These are phyloP conservation scores for Cryptotis parvus DNA, from an alignment of 2,113 vertebrate genomes.

Conservation along the genomic window DNA sequence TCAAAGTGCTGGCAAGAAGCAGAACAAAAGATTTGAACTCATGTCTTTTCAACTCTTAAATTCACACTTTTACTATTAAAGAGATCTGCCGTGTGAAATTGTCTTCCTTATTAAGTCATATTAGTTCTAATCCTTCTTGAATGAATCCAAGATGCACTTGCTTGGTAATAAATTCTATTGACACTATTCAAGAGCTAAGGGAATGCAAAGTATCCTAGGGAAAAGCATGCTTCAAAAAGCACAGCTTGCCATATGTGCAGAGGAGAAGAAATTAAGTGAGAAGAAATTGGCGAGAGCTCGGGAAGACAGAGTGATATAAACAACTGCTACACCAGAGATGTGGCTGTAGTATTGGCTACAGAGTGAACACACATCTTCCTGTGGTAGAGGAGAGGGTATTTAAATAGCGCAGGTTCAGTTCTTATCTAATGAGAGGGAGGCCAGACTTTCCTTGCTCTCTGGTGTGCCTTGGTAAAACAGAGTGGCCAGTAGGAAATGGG, in stretches of 20 bases:
- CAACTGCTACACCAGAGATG: neutral
- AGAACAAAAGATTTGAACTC: conserved; percentile 16
- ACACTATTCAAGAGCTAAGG: conserved; percentile 45
- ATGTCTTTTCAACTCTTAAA: neutral
- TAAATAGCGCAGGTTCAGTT: neutral
- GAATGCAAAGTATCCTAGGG: conserved; percentile 31
- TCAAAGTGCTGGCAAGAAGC: neutral
- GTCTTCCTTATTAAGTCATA: neutral
- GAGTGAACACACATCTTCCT: neutral
- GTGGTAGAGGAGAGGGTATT: no score
- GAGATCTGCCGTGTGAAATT: neutral
- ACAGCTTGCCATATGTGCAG: conserved; percentile 23
- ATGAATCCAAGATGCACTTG: conserved; percentile 40
- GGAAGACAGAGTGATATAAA: conserved; percentile 1
- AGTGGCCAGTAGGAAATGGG: neutral
- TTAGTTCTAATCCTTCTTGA: conserved; percentile 24
- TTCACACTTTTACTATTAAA: neutral
- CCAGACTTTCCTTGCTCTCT: neutral
- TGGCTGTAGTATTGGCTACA: neutral
- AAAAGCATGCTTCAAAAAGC: conserved; percentile 39
- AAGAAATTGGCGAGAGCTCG: conserved; percentile 34
- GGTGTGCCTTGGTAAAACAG: rapidly evolving
- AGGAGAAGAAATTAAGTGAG: conserved; percentile 38
- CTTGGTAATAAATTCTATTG: conserved; percentile 36
- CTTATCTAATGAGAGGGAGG: neutral